These are phyloP conservation scores for Euphydryas editha DNA, from an alignment of 2,888 invertebrate species.

Conservation along the genomic window DNA sequence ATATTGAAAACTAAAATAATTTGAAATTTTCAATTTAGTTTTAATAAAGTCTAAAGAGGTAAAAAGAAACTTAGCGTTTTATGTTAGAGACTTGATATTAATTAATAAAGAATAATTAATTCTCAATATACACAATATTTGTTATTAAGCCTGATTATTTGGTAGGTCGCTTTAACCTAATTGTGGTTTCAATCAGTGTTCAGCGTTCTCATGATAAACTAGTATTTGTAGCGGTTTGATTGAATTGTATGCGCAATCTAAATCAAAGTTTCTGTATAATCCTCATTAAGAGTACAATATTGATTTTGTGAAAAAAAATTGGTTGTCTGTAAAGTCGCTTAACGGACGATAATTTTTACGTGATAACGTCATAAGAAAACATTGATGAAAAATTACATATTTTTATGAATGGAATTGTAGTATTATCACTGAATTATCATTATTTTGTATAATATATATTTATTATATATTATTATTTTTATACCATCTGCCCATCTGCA, in stretches of 20 bases:
- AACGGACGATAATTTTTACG: too few relatives aligned
- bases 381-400: too few relatives aligned
- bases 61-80: neutral
- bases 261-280: neutral
- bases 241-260: slow-evolving; percentile 4
- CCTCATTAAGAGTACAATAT: neutral
- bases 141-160: neutral
- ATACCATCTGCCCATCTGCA: too few relatives aligned
- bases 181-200: slow-evolving; percentile 22
- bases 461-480: too few relatives aligned
- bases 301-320: neutral
- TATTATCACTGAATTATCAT: too few relatives aligned
- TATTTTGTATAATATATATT: too few relatives aligned
- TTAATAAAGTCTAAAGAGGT: too few relatives aligned
- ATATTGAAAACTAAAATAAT: too few relatives aligned
- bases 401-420: too few relatives aligned
- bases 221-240: slow-evolving; percentile 13
- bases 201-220: slow-evolving; percentile 2
- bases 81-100: neutral
- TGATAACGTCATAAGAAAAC: too few relatives aligned
- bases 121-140: neutral
- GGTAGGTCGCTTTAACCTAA: slow-evolving; percentile 7
- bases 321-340: neutral
- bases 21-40: too few relatives aligned
- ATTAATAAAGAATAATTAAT: neutral